Evolutionary conservation across 2,113 vertebrate species (phyloP), one percentile per base, ranked within the genome.

Genomic region (Brachirus orientalis): DNA sequence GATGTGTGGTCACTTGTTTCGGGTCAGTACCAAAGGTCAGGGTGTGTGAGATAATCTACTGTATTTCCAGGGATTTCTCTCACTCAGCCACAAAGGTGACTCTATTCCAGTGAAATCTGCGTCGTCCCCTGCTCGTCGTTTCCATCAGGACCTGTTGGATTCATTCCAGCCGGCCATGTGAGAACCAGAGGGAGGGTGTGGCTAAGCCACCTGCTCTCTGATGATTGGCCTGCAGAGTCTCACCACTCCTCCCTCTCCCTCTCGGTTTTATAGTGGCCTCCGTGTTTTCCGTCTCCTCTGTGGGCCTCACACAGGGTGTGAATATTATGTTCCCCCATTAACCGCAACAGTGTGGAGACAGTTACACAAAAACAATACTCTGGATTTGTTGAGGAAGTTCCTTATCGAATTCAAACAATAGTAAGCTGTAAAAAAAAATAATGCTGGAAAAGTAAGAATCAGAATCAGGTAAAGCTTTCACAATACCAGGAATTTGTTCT

Each of bases 41-140:
- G 4, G 38, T 8, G 28, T 28, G 28, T 63, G 7, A 37, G 45
- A 1, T 59, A 16, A 54, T 17, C 67, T 65, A 13, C 68, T 76
- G 80, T 72, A 72, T 60, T 88, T 89, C 89, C 71, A 86, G 86
- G 8, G 4, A 47, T 47, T 88, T 89, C 86, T 41, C 3, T 53
- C 10, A 57, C 53, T 65, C 56, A 20, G 62, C 51, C 72, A 87
- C 79, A 90, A 67, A 85, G 74, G 65, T 67, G 65, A 68, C 55
- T 19, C 20, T 59, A 62, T 91, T 90, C 88, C 83, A 90, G 87
- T 87, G 80, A 73, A 78, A 63, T 84, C 86, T 53, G 38, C 19
- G 50, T 69, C 56, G 68, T 77, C 40, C 57, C 58, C 38, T 40
- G 28, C 40, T 10, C 10, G 12, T 43, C 40, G 14, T 10, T 43